Evolutionary conservation across 2,888 invertebrate species (phyloP).

Genomic region (Ophonus ardosiacus): DNA sequence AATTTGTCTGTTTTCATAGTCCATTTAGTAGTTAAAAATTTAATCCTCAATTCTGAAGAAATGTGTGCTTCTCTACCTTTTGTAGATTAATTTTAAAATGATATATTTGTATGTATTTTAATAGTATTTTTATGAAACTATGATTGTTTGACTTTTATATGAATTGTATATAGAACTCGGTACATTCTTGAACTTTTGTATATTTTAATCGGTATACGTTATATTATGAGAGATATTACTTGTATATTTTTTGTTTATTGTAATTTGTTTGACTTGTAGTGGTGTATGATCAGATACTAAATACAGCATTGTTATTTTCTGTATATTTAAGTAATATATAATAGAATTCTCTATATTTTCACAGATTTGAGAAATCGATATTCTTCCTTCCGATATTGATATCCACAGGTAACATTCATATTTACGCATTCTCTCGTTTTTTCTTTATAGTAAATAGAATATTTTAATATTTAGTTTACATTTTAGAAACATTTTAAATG

Average conservation of each 20-base stretch:
- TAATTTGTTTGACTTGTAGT: slow-evolving; percentile 57
- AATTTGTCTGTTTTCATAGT: slow-evolving; percentile 24
- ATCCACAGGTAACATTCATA: neutral
- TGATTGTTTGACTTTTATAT: slow-evolving; percentile 40
- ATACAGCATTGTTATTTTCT: slow-evolving; percentile 63
- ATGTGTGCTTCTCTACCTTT: slow-evolving; percentile 59
- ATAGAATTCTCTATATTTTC: neutral
- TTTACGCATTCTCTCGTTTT: no score
- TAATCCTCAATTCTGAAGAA: slow-evolving; percentile 51
- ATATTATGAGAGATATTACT: slow-evolving; percentile 29
- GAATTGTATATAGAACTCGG: slow-evolving; percentile 48
- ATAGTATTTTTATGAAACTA: slow-evolving; percentile 61
- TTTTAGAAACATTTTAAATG: no score
- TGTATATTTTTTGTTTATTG: slow-evolving; percentile 58
- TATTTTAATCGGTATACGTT: slow-evolving; percentile 38
- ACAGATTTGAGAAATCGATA: neutral
- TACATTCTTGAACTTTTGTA: slow-evolving; percentile 27
- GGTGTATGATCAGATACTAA: slow-evolving; percentile 60
- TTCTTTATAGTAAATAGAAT: neutral
- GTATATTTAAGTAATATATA: slow-evolving; percentile 37
- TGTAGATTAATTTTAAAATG: slow-evolving; percentile 56
- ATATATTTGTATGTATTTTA: slow-evolving; percentile 60
- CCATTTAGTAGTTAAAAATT: slow-evolving; percentile 47
- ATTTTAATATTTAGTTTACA: neutral
- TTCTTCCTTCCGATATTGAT: neutral